These are phyloP conservation scores for Cavia aperea DNA, from an alignment of 2,113 vertebrate genomes.

Conservation along the genomic window DNA sequence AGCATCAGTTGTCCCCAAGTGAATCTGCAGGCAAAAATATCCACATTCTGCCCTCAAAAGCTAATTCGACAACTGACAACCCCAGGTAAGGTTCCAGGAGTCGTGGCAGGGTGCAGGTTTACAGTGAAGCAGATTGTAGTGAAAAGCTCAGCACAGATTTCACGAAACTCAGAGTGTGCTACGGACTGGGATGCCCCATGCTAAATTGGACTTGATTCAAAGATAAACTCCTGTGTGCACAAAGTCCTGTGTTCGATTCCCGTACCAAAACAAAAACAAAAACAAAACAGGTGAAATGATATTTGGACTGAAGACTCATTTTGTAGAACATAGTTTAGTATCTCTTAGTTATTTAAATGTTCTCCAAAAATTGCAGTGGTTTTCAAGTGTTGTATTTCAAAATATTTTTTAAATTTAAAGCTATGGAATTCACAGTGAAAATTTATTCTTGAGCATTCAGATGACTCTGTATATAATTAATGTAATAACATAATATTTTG, in stretches of 20 bases:
- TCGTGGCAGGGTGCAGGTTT: background rate
- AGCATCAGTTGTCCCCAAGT: background rate
- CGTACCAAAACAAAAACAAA: no score
- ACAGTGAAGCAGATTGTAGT: background rate
- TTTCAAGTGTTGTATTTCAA: background rate
- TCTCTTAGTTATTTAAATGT: background rate
- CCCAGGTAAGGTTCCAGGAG: background rate
- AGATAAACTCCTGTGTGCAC: background rate
- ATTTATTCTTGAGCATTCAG: background rate
- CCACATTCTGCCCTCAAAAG: constrained; percentile 25
- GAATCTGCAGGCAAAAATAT: background rate
- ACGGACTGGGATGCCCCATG: background rate
- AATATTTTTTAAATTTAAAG: constrained; percentile 14
- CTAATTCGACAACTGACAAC: constrained; percentile 22
- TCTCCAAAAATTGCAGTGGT: background rate
- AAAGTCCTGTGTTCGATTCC: no score
- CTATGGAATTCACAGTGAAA: background rate
- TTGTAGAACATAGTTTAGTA: background rate
- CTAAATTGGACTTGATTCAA: background rate
- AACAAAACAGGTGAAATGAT: background rate
- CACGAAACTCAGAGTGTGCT: background rate
- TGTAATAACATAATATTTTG: background rate
- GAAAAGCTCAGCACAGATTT: background rate
- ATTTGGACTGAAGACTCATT: background rate
- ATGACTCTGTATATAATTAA: background rate